Conservation (phyloP, 2,113 vertebrate genomes). For the Anhinga rufa region DNA sequence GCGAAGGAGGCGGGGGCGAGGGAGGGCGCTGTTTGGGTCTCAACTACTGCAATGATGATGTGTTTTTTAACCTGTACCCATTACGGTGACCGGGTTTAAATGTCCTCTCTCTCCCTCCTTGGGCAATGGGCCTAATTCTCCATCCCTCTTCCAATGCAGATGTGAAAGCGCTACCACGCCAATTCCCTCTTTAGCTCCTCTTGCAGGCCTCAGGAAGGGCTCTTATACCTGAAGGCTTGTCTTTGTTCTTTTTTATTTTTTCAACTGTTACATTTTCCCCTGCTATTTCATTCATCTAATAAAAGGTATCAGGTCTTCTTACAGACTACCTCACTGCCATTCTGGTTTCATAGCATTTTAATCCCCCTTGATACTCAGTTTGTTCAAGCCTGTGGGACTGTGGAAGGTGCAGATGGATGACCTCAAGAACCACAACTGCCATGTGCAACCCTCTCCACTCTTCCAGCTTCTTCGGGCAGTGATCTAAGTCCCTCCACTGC, state of each 20-base stretch:
- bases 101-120: not conserved
- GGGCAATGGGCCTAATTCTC: not conserved
- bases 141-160: accelerated
- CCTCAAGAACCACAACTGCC: not conserved
- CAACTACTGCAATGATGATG: not conserved
- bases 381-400: not conserved
- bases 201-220: not conserved
- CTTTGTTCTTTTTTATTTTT: not conserved
- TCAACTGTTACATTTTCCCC: not conserved
- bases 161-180: not conserved
- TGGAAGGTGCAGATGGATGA: not conserved
- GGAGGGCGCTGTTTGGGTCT: not conserved
- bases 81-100: not conserved
- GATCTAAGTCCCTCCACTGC: not conserved
- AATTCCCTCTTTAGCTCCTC: not conserved
- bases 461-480: not conserved
- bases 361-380: not conserved
- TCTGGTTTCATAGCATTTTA: not conserved
- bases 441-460: not conserved
- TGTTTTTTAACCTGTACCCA: slow-evolving; percentile 36
- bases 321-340: not conserved
- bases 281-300: not conserved
- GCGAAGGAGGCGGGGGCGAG: not conserved
- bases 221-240: not conserved
- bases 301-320: not conserved